Evolutionary conservation across 2,888 invertebrate genomes (phyloP).

Genomic region (Eupithecia pulchellata): DNA sequence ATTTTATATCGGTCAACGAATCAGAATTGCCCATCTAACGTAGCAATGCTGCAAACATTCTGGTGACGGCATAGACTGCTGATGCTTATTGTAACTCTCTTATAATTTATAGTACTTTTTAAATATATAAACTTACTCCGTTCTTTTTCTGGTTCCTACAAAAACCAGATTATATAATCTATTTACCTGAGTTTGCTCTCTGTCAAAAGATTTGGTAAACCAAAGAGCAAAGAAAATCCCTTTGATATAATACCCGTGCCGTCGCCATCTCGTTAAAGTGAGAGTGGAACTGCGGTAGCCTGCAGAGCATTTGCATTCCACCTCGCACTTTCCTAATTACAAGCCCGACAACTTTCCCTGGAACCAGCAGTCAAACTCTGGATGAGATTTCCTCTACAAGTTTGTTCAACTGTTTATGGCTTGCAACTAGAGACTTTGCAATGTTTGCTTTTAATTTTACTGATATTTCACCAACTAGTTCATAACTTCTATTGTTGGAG

Average conservation of each 20-base stretch:
- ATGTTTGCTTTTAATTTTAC: background rate
- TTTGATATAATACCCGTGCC: slow-evolving; percentile 5
- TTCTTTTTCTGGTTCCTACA: too few species aligned
- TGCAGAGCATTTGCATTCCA: slow-evolving; percentile 60
- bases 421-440: background rate
- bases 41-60: too few species aligned
- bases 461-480: background rate
- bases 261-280: slow-evolving; percentile 9
- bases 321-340: slow-evolving; percentile 62
- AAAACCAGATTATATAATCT: too few species aligned
- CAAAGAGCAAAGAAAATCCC: background rate
- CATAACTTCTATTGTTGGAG: too few species aligned
- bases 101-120: too few species aligned
- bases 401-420: slow-evolving; percentile 27
- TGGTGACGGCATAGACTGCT: too few species aligned
- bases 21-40: too few species aligned
- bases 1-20: too few species aligned
- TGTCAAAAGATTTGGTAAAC: background rate
- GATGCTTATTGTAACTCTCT: too few species aligned
- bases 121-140: too few species aligned
- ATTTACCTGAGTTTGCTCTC: background rate
- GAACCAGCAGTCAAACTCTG: slow-evolving; percentile 31
- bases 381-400: slow-evolving; percentile 32
- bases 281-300: slow-evolving; percentile 34
- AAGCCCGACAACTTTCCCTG: slow-evolving; percentile 55